These are phyloP conservation scores for Rhynchophorus ferrugineus DNA, from an alignment of 1,140 invertebrate genomes.

Conservation along the genomic window DNA sequence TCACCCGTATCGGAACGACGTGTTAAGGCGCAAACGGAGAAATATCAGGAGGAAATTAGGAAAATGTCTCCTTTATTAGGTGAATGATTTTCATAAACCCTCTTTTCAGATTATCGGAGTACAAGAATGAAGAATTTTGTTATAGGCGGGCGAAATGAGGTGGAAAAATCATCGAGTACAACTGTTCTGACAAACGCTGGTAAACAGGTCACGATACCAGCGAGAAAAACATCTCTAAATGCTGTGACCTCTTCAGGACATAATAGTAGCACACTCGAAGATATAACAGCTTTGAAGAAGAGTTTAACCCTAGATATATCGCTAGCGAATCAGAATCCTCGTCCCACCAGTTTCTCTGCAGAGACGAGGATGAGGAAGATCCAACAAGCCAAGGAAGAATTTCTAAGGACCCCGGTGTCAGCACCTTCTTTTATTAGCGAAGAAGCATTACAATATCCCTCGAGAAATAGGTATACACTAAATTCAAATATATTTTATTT, in stretches of 20 bases:
- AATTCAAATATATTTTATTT: too few relatives aligned
- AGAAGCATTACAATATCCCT: conserved; percentile 27
- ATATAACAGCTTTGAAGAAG: background rate
- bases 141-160: conserved; percentile 8
- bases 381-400: conserved; percentile 56
- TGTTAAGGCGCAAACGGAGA: conserved; percentile 48
- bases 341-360: conserved; percentile 13
- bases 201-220: conserved; percentile 11
- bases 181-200: conserved; percentile 2
- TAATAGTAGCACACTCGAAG: background rate
- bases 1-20: conserved; percentile 50
- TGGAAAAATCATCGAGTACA: conserved; percentile 24
- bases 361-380: conserved; percentile 39
- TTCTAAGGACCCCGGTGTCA: conserved; percentile 39
- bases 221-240: conserved; percentile 15
- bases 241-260: background rate
- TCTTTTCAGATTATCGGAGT: background rate
- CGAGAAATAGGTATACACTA: conserved; percentile 35
- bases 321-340: conserved; percentile 5
- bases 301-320: conserved; percentile 11
- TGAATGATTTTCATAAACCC: conserved; percentile 17
- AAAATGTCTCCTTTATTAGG: conserved; percentile 25
- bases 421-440: conserved; percentile 14
- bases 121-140: too few relatives aligned
- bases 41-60: conserved; percentile 47